phyloP scores from a whole-genome alignment of 2,888 invertebrate genomes.

The Eupithecia vulgata region DNA sequence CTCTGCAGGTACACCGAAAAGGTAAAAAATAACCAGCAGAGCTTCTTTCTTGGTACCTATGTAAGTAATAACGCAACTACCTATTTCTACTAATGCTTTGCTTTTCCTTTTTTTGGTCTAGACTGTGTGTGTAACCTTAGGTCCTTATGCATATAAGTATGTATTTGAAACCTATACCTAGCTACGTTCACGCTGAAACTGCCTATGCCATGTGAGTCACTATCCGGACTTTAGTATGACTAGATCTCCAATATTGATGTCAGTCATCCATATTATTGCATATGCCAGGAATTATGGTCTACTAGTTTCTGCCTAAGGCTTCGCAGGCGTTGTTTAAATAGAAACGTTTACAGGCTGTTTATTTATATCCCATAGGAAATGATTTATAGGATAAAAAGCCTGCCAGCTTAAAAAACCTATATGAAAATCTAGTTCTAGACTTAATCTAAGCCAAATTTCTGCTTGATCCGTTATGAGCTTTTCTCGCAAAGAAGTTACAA shows the following conservation, averaged over 20 bases:
- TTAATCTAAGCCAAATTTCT: too few species aligned
- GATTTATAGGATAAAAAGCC: too few species aligned
- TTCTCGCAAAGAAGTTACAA: background rate
- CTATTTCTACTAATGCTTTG: background rate
- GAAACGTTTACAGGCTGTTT: background rate
- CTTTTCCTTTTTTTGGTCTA: background rate
- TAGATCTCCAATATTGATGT: background rate
- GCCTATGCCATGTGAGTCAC: background rate
- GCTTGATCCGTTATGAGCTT: background rate
- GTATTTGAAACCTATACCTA: background rate
- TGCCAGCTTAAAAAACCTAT: too few species aligned
- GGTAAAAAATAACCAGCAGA: conserved; percentile 72
- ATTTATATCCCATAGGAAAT: background rate
- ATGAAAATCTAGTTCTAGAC: too few species aligned
- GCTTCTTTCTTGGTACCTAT: conserved; percentile 53
- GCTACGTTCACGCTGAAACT: background rate
- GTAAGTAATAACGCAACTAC: conserved; percentile 57
- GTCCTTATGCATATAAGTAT: too few species aligned
- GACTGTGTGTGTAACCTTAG: background rate
- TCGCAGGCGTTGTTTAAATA: background rate
- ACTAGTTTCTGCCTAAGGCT: background rate
- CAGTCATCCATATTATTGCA: background rate
- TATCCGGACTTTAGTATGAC: background rate
- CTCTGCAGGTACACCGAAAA: conserved; percentile 76
- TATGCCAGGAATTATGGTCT: background rate